Percentiles rank a stretch among this genome's conserved stretches.
Evolutionary conservation across 2,888 invertebrate species (phyloP).

Genomic region (Sycophila texana): DNA sequence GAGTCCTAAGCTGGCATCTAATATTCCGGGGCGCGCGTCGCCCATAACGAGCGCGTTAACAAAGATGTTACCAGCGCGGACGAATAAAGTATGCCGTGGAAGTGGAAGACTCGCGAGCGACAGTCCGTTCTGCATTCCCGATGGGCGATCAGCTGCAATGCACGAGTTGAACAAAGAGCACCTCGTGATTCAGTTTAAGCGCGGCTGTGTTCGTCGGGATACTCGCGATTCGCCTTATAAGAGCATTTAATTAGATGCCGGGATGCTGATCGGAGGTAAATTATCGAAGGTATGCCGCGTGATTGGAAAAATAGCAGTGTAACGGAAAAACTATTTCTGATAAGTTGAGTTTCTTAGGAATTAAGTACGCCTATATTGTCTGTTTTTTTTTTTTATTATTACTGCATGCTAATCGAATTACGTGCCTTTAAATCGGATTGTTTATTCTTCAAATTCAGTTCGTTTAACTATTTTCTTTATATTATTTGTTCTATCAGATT

Average conservation of each 20-base stretch:
- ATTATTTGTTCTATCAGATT: too few species aligned
- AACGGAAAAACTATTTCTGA: too few species aligned
- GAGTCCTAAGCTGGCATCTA: constrained; percentile 13
- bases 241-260: constrained; percentile 34
- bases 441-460: too few species aligned
- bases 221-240: constrained; percentile 12
- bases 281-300: too few species aligned
- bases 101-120: background rate
- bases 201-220: background rate
- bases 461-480: too few species aligned
- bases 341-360: too few species aligned
- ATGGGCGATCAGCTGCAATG: constrained; percentile 17
- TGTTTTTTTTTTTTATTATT: too few species aligned
- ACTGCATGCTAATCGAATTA: too few species aligned
- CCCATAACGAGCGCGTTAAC: constrained; percentile 44
- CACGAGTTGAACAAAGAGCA: background rate
- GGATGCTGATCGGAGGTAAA: background rate
- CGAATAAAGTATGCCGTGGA: constrained; percentile 37
- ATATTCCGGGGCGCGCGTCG: constrained; percentile 29
- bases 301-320: too few species aligned
- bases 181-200: constrained; percentile 1
- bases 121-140: constrained; percentile 29
- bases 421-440: too few species aligned
- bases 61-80: constrained; percentile 38
- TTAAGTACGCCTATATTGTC: too few species aligned